phyloP scores from a whole-genome alignment of 2,888 invertebrate species.

The Lymantria dispar region DNA sequence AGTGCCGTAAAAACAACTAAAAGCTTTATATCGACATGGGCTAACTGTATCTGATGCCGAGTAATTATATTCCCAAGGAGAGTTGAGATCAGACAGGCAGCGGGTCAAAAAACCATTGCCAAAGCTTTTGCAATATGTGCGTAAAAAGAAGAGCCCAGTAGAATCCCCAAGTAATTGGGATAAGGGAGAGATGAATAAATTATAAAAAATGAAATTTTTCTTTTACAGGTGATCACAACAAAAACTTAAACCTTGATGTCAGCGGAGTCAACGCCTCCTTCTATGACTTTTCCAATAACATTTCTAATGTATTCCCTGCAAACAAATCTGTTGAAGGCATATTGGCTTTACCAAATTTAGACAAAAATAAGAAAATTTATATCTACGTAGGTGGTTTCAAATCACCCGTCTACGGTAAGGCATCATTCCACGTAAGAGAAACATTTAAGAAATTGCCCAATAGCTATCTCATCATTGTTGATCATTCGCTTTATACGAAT shows the following conservation, averaged over 20 bases:
- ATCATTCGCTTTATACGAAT: conserved; percentile 69
- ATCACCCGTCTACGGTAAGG: conserved; percentile 61
- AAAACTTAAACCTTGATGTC: conserved; percentile 53
- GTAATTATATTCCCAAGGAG: too few relatives aligned
- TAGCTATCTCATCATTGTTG: conserved; percentile 67
- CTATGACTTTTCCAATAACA: conserved; percentile 55
- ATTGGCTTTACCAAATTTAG: conserved; percentile 44
- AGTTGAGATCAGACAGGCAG: too few relatives aligned
- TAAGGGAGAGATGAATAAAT: too few relatives aligned
- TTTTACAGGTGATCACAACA: conserved; percentile 55
- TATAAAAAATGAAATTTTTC: neutral
- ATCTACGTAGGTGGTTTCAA: conserved; percentile 69
- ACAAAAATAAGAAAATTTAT: conserved; percentile 54
- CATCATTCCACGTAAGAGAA: conserved; percentile 57
- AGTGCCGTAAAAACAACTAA: too few relatives aligned
- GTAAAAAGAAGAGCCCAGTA: too few relatives aligned
- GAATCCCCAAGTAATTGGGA: too few relatives aligned
- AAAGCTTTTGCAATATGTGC: too few relatives aligned
- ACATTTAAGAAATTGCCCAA: conserved; percentile 59
- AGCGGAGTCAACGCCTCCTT: conserved; percentile 58
- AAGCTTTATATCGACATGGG: too few relatives aligned
- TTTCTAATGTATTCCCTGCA: conserved; percentile 47
- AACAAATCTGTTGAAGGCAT: conserved; percentile 55
- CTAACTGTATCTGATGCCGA: too few relatives aligned
- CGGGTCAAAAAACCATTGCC: too few relatives aligned